Percentiles rank a stretch among this genome's conserved stretches.
Evolutionary conservation across 2,113 vertebrate genomes (phyloP).

Genomic region (Procapra przewalskii): DNA sequence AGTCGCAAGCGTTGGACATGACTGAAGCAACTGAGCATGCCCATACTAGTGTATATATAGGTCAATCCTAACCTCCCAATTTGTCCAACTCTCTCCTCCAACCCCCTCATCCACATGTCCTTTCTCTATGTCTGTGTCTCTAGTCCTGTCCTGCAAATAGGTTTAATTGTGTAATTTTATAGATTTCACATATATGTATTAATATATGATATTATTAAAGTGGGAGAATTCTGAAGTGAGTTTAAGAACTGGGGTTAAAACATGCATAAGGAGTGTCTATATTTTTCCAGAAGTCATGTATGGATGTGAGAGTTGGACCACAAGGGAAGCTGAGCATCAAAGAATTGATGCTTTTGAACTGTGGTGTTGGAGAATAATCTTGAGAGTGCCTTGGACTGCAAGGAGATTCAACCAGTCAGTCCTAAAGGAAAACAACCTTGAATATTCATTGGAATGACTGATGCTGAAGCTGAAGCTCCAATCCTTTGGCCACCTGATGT

Average conservation of each 20-base stretch:
- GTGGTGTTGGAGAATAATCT: background rate
- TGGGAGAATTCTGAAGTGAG: background rate
- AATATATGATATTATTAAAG: background rate
- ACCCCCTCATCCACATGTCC: accelerated
- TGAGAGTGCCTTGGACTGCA: background rate
- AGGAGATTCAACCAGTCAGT: background rate
- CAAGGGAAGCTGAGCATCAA: background rate
- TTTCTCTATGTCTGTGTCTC: background rate
- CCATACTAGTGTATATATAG: background rate
- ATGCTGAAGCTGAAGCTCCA: background rate
- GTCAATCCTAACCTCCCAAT: background rate
- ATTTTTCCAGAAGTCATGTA: background rate
- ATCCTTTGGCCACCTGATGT: background rate
- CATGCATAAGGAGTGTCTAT: accelerated
- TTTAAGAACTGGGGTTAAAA: background rate
- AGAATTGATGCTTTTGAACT: background rate
- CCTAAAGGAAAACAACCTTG: background rate
- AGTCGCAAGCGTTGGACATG: background rate
- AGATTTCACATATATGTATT: background rate
- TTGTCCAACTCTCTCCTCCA: background rate
- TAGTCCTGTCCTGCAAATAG: background rate
- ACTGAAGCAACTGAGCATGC: background rate
- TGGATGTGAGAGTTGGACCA: background rate
- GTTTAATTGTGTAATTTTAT: background rate
- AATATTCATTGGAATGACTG: background rate